These are phyloP conservation scores for Oxystoma pomonae DNA, from an alignment of 2,888 invertebrate species.

Conservation along the genomic window DNA sequence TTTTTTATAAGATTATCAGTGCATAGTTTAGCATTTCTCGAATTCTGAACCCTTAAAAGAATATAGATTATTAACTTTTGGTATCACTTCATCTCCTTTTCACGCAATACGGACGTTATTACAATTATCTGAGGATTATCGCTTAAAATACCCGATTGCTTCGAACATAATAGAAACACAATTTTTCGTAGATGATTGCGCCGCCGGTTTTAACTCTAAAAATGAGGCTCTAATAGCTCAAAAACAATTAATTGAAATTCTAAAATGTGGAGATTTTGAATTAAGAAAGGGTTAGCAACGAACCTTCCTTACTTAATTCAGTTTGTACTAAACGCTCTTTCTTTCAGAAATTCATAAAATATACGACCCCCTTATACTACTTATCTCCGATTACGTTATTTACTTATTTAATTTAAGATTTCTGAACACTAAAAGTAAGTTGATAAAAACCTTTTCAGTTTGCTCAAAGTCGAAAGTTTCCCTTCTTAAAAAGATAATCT, in stretches of 20 bases:
- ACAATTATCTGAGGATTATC: not conserved
- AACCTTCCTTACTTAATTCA: not conserved
- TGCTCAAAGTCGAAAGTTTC: not conserved
- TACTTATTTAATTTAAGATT: not conserved
- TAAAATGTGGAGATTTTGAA: not conserved
- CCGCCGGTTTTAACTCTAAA: not conserved
- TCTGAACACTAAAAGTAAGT: not conserved
- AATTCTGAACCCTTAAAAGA: not conserved
- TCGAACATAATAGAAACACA: not conserved
- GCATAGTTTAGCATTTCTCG: not conserved
- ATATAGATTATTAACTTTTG: not conserved
- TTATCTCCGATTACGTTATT: not conserved
- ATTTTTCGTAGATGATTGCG: not conserved
- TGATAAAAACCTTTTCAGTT: not conserved
- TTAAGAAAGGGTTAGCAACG: not conserved
- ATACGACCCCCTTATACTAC: not conserved
- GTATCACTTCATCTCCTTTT: not conserved
- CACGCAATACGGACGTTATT: not conserved
- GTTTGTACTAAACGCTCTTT: not conserved
- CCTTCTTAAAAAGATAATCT: not conserved
- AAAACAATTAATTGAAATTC: not conserved
- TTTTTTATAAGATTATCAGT: not conserved
- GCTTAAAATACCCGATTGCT: not conserved
- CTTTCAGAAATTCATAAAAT: not conserved
- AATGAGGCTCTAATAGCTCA: not conserved